Evolutionary conservation across 2,797 vertebrate genomes (phyloP), one percentile per base, ranked within the genome.

Genomic region (Denticeps clupeoides): DNA sequence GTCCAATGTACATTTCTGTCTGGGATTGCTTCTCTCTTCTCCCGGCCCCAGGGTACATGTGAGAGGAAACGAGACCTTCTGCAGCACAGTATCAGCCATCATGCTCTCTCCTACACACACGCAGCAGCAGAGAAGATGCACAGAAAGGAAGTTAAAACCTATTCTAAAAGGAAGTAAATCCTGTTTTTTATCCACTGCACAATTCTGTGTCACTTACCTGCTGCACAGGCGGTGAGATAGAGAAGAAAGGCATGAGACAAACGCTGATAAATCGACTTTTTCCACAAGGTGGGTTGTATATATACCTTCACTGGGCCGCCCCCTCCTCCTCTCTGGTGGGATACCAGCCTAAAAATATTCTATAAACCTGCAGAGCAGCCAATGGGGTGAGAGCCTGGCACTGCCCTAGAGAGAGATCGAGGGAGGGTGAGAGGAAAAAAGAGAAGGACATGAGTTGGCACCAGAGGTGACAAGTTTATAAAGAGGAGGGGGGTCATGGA

Each of bases 41-140:
- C n/a, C n/a, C n/a, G n/a, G n/a, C n/a, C n/a, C n/a, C 2, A 56
- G 41, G 1, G 62, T 35, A 18, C 64, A 66, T 67, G 71, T 65
- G 51, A 78, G 68, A 45, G 74, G 75, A 64, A 80, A 73, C 55
- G 77, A 75, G 50, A 80, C 77, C 66, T 78, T 84, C 60, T 81
- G 70, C 21, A 72, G 61, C 15, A 68, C 69, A 24, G 78, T 67
- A 53, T 73, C 59, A 11, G 66, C 75, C 77, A 77, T 81, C 58
- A 70, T 69, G 58, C 68, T 55, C 56, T 54, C 46, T 55, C 51
- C 72, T n/a, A n/a, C n/a, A n/a, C n/a, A n/a, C n/a, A n/a, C n/a
- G n/a, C n/a, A n/a, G n/a, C n/a, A n/a, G n/a, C n/a, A n/a, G n/a
- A n/a, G n/a, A n/a, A n/a, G n/a, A n/a, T n/a, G n/a, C n/a, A n/a